Evolutionary conservation across 2,113 vertebrate genomes (phyloP).

Genomic region (Aptenodytes patagonicus): DNA sequence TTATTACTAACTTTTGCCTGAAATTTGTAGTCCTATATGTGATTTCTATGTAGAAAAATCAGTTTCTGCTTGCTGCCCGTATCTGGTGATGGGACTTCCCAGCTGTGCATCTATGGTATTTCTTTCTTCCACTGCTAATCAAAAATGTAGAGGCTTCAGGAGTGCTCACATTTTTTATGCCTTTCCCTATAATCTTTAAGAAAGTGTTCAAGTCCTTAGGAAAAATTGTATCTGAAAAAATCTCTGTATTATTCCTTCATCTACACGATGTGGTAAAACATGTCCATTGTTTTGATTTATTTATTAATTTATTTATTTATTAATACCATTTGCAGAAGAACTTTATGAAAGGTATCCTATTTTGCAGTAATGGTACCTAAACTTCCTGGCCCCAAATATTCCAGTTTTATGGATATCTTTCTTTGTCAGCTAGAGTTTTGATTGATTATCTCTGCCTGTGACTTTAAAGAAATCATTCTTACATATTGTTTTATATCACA

Average conservation of each 20-base stretch:
- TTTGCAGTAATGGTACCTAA: not conserved
- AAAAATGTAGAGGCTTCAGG: not conserved
- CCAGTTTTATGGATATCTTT: not conserved
- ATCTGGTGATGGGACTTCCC: not conserved
- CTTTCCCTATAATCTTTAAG: not conserved
- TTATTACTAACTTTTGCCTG: constrained; percentile 18
- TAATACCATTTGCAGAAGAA: not conserved
- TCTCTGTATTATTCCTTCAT: not conserved
- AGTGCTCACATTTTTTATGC: not conserved
- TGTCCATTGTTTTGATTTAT: not conserved
- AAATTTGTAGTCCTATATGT: not conserved
- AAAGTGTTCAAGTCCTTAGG: not conserved
- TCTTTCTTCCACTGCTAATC: not conserved
- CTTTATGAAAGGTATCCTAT: not conserved
- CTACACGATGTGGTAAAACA: not conserved
- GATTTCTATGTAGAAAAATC: not conserved
- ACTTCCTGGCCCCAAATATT: not conserved
- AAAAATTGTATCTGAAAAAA: not conserved
- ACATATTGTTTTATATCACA: constrained; percentile 49
- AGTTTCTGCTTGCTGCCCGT: not conserved
- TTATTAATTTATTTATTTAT: not conserved
- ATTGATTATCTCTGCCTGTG: constrained; percentile 41
- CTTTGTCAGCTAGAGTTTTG: constrained; percentile 27
- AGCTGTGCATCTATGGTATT: not conserved
- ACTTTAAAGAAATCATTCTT: constrained; percentile 56